Conservation (phyloP, 2,888 invertebrate genomes). For the Nephrotoma appendiculata region DNA sequence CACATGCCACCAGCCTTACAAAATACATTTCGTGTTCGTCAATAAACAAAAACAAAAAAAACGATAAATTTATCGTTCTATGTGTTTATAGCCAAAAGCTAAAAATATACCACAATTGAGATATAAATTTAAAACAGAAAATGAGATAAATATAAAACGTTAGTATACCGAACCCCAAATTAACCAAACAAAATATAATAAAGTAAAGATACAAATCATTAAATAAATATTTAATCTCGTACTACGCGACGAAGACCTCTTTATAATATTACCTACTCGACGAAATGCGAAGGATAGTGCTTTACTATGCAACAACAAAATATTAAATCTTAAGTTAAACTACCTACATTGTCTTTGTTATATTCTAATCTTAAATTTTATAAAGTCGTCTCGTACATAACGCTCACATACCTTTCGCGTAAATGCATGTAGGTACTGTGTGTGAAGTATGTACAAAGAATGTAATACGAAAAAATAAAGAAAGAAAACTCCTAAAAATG, state of each 20-base stretch:
- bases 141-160: background rate
- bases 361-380: background rate
- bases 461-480: background rate
- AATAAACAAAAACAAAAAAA: background rate
- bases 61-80: background rate
- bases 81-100: background rate
- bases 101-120: background rate
- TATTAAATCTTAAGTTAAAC: background rate
- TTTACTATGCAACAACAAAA: background rate
- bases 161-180: background rate
- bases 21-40: background rate
- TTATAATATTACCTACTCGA: background rate
- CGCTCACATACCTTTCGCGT: background rate
- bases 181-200: background rate
- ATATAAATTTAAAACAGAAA: background rate
- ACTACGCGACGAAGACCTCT: background rate
- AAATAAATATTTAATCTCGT: background rate
- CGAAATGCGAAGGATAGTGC: background rate
- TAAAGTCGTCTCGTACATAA: background rate
- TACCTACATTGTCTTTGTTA: background rate
- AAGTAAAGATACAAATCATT: background rate
- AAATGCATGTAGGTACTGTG: background rate
- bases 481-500: background rate
- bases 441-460: background rate
- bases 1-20: background rate